These are phyloP conservation scores for Athene noctua DNA, from an alignment of 2,113 vertebrate genomes.

Conservation along the genomic window DNA sequence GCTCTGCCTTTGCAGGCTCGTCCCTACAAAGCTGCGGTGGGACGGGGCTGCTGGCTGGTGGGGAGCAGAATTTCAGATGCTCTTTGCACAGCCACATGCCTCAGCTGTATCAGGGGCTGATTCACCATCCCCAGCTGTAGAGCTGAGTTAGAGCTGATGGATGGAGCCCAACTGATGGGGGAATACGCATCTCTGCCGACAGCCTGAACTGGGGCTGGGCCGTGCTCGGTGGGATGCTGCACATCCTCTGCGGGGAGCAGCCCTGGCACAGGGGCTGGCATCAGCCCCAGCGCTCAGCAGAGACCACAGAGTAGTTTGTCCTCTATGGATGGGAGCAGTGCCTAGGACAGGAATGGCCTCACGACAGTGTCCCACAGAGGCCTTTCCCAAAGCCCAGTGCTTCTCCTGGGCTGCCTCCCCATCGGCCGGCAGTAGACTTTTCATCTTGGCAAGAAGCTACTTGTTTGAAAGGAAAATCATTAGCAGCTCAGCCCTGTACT, in stretches of 20 bases:
- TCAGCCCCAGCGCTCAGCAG: neutral
- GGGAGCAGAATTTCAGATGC: neutral
- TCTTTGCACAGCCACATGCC: rapidly evolving
- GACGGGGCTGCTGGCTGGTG: neutral
- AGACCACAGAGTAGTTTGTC: neutral
- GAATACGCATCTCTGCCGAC: rapidly evolving
- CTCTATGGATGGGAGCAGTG: neutral
- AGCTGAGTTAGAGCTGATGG: neutral
- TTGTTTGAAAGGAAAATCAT: neutral
- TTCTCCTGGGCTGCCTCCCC: neutral
- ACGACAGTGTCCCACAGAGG: neutral
- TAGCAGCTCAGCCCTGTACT: neutral
- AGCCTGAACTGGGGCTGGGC: neutral
- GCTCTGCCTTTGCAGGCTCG: neutral
- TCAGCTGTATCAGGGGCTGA: neutral
- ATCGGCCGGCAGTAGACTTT: neutral
- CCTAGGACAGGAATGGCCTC: neutral
- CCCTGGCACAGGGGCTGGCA: neutral
- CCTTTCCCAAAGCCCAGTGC: neutral
- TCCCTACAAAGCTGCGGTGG: rapidly evolving
- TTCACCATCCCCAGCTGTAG: neutral
- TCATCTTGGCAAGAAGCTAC: neutral
- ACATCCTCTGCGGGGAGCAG: neutral
- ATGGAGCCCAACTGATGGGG: rapidly evolving
- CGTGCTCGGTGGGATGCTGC: rapidly evolving